phyloP scores from a whole-genome alignment of 2,888 invertebrate genomes.

The Ennomos erosarius region DNA sequence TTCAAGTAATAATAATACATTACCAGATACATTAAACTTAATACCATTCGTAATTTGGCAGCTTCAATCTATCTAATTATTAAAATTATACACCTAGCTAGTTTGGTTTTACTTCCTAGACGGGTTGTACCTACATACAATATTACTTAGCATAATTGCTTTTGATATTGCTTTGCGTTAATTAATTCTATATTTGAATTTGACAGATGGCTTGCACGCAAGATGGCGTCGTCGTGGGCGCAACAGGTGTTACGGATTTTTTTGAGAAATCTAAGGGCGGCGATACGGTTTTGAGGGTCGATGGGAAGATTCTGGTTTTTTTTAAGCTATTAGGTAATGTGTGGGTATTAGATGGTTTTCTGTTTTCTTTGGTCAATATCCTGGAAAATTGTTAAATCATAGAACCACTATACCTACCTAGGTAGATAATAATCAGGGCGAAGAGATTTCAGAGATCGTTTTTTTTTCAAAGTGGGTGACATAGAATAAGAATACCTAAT shows the following conservation, averaged over 20 bases:
- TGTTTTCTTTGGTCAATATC: conserved; percentile 2
- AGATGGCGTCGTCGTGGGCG: conserved; percentile 72
- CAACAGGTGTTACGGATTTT: conserved; percentile 75
- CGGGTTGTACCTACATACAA: conserved; percentile 2
- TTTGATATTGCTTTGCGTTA: conserved; percentile 12
- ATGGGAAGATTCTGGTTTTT: conserved; percentile 57
- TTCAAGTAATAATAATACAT: conserved; percentile 30
- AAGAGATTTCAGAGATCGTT: too few relatives aligned
- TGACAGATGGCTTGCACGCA: conserved; percentile 75
- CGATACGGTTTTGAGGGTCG: conserved; percentile 68
- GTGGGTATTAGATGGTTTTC: neutral
- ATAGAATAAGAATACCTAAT: too few relatives aligned
- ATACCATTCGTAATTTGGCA: conserved; percentile 25
- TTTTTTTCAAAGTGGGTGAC: too few relatives aligned
- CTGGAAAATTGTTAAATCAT: too few relatives aligned
- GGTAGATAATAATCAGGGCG: too few relatives aligned
- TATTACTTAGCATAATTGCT: conserved; percentile 26
- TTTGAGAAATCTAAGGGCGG: conserved; percentile 54
- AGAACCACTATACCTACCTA: too few relatives aligned
- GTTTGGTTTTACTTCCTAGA: conserved; percentile 29
- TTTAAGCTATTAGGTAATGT: conserved; percentile 4
- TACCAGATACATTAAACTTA: conserved; percentile 17
- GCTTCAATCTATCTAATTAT: conserved; percentile 31
- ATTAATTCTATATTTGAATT: conserved; percentile 66
- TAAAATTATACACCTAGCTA: conserved; percentile 33